Evolutionary conservation across 2,113 vertebrate species (phyloP).

Genomic region (Hippocampus comes): DNA sequence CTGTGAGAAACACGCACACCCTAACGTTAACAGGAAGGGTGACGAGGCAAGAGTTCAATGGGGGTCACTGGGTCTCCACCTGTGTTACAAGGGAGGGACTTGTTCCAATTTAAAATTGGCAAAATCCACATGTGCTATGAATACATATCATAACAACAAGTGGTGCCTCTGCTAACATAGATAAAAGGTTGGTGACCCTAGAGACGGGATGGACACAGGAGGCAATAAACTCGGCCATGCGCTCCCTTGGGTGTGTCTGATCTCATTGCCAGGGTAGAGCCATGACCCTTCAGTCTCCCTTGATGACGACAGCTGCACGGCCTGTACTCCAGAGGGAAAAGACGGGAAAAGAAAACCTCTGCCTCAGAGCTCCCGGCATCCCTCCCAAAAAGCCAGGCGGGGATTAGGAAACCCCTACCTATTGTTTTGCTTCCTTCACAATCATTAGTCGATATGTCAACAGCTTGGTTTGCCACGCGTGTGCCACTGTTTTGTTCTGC

Average conservation of each 20-base stretch:
- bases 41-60: conserved; percentile 43
- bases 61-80: conserved; percentile 10
- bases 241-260: conserved; percentile 58
- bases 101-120: conserved; percentile 40
- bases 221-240: conserved; percentile 48
- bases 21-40: conserved; percentile 47
- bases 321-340: conserved; percentile 57
- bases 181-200: conserved; percentile 56
- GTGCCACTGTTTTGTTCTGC: conserved; percentile 73
- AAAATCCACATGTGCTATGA: conserved; percentile 29
- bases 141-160: conserved; percentile 50
- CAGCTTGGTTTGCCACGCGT: conserved; percentile 65
- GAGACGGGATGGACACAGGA: conserved; percentile 43
- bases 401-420: conserved; percentile 71
- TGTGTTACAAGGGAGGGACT: conserved; percentile 17
- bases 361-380: conserved; percentile 48
- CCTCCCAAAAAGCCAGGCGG: conserved; percentile 43
- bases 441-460: conserved; percentile 72
- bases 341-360: conserved; percentile 68
- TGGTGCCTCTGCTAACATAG: conserved; percentile 43
- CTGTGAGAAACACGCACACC: conserved; percentile 3
- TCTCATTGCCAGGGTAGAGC: conserved; percentile 53
- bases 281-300: conserved; percentile 62
- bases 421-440: conserved; percentile 78
- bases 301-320: conserved; percentile 70